Base-by-base conservation (phyloP, 2,888 invertebrate genomes). In the Conops quadrifasciatus region DNA sequence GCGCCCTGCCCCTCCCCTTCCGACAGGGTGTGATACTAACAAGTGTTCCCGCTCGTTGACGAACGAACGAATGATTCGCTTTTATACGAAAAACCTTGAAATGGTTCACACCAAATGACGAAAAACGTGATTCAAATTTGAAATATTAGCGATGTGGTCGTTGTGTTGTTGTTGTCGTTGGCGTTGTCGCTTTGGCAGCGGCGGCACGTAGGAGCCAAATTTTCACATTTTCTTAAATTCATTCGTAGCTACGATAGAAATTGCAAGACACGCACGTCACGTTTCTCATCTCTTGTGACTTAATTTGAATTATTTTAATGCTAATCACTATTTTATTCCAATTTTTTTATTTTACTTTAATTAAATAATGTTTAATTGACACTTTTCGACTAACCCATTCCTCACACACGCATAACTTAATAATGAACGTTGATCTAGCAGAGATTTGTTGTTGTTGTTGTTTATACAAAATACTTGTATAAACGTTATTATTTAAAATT, bases 101-200 rank as follows among this genome's bases (percentile, higher is more conserved):
- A 68, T 71, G 47, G 63, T 65, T 65, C 68, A 51, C 66, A 71
- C 67, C 30, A 67, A 72, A 36, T 73, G 63, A 63, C 68, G 72
- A 72, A 73, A 73, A 75, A 74, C 74, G 74, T 74, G 74, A 74
- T 74, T 72, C 66, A 71, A 68, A 68, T 69, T 45, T 53, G 68
- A 68, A 62, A 36, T 68, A 15, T 49, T 60, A 15, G 47, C 60
- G 60, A 30, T 67, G 67, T n/a, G n/a, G n/a, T 47, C 53, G 51
- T 36, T 53, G 2, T 43, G 70, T 71, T 65, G 67, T 67, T 73
- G 67, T 71, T 53, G 66, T 70, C 64, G 56, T 67, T 51, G 36
- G 45, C 59, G 65, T 64, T 71, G 60, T 65, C 21, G 60, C 19
- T 36, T 43, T 53, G 36, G 47, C 67, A 51, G 62, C 71, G 21